Conservation (phyloP, 2,797 vertebrate genomes). For the Pristis pectinata region DNA sequence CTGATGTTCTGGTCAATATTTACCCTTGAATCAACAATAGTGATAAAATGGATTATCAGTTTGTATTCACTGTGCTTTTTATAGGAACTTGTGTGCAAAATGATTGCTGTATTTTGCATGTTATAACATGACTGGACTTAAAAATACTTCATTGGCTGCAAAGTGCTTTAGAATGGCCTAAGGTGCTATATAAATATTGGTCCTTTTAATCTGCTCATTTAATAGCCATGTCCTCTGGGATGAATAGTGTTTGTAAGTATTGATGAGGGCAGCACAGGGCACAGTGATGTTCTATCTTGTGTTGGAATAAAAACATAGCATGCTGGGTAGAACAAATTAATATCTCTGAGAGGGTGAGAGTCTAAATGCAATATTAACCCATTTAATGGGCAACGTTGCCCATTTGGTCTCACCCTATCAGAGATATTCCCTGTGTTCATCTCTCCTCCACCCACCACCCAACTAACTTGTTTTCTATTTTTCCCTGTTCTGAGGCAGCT, state of each 20-base stretch:
- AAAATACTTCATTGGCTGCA: not conserved
- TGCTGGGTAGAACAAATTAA: too few relatives aligned
- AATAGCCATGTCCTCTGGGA: too few relatives aligned
- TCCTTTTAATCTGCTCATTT: not conserved
- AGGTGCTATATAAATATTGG: not conserved
- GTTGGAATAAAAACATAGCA: not conserved
- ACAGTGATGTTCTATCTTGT: not conserved
- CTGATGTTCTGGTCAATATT: not conserved
- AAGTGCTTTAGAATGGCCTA: not conserved
- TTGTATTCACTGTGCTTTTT: not conserved
- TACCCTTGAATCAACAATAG: not conserved
- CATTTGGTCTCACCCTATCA: too few relatives aligned
- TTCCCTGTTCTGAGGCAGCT: too few relatives aligned
- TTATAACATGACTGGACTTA: not conserved
- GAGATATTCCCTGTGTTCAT: too few relatives aligned
- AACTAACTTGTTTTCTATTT: too few relatives aligned
- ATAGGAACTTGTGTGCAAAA: not conserved
- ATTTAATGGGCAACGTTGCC: too few relatives aligned
- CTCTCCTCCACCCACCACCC: too few relatives aligned
- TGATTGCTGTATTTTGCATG: too few relatives aligned
- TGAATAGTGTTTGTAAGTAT: not conserved
- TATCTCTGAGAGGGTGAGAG: too few relatives aligned
- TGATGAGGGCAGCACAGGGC: not conserved
- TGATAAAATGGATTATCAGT: not conserved
- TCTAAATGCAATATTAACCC: too few relatives aligned